Base-by-base conservation (phyloP, 1,140 invertebrate species). In the Proales similis region DNA sequence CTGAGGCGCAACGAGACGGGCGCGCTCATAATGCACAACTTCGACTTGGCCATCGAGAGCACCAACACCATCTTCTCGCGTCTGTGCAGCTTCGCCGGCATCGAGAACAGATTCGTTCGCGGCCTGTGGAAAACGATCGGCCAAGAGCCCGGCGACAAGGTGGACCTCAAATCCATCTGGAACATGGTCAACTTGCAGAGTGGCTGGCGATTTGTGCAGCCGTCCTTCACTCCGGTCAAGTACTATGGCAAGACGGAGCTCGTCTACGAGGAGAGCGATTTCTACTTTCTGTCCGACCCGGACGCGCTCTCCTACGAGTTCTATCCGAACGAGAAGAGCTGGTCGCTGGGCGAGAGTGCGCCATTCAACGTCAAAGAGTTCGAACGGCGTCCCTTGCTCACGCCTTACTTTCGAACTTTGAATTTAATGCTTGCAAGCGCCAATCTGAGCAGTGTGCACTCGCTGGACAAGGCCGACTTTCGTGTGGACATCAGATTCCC, bases 181-280 rank as follows among this genome's bases (percentile, higher is more conserved):
- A 57, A 57, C 24, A 57, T 57, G 30, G 51, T 57, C 9, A 57
- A 57, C 45, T 42, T 57, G 19, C 36, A 57, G 45, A 42, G 51
- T 26, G 51, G 51, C 12, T 57, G 51, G 51, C 24, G 51, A n/a
- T 57, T 57, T 43, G 19, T 57, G 27, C 51, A 57, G 12, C 51
- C 51, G 1, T 22, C 51, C 27, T 57, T 57, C 45, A 57, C 51
- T 17, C 51, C 51, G 7, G 36, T 57, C 27, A 57, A 57, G 45
- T 39, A 57, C 12, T 42, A 30, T 36, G 12, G 14, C 27, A 57
- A 42, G 12, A 14, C 26, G 4, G 36, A 57, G 11, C 27, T 57
- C 12, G 45, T 14, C 2, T 57, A 57, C 45, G 51, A 57, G 45
- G 51, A 57, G 20, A 57, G 22, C 3, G 51, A 57, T 29, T 57